phyloP scores from a whole-genome alignment of 2,113 vertebrate genomes.

The Lipotes vexillifer region DNA sequence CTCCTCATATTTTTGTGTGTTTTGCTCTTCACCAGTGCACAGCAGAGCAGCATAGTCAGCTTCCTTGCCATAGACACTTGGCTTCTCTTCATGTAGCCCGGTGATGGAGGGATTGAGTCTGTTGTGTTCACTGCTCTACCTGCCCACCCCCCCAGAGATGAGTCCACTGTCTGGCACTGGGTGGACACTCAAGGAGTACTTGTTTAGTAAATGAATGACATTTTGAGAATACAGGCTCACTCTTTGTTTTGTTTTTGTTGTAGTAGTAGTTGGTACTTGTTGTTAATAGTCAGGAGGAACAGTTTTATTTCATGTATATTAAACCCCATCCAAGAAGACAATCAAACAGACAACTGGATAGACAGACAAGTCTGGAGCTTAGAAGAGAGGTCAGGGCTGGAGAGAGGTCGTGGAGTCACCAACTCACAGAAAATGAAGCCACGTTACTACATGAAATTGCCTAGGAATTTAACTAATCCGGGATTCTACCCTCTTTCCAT shows the following conservation, averaged over 20 bases:
- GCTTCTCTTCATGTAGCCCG: neutral
- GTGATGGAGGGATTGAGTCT: accelerated
- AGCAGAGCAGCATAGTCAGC: too few species aligned
- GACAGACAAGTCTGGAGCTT: neutral
- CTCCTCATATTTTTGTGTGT: neutral
- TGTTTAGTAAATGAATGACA: neutral
- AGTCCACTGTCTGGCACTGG: neutral
- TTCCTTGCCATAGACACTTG: neutral
- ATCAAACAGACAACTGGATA: neutral
- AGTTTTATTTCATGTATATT: neutral
- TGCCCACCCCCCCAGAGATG: neutral
- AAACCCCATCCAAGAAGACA: neutral
- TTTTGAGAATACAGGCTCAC: neutral
- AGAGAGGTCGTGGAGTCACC: neutral
- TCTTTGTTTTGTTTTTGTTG: neutral
- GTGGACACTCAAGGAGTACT: neutral
- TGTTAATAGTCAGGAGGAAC: neutral
- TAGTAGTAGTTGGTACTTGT: neutral
- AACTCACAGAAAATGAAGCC: neutral
- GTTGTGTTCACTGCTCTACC: neutral
- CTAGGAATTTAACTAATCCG: neutral
- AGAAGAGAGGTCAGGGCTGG: neutral
- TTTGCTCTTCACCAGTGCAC: neutral
- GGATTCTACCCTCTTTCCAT: neutral
- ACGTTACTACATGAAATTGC: neutral